Evolutionary conservation across 2,797 vertebrate genomes (phyloP).

Genomic region (Hypotaenidia philippensis): DNA sequence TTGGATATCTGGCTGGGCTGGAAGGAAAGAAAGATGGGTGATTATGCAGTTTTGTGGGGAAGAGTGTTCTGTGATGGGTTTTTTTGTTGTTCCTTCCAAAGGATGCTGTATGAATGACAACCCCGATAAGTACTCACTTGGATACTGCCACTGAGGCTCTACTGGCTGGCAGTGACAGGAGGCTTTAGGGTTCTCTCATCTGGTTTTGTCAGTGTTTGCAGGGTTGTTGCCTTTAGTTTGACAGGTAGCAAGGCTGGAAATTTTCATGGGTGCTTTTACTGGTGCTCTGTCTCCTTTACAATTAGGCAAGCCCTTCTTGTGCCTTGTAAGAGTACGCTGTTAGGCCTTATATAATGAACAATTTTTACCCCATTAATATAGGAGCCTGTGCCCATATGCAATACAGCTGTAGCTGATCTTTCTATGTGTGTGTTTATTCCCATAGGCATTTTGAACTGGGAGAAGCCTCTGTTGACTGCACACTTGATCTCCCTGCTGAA

Average conservation of each 20-base stretch:
- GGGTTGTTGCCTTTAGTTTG: neutral
- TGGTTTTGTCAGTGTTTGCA: neutral
- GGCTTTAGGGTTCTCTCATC: neutral
- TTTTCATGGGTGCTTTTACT: neutral
- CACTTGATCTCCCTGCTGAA: slow-evolving; percentile 37
- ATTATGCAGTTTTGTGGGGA: neutral
- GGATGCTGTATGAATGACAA: neutral
- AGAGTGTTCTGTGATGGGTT: neutral
- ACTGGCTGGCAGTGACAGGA: neutral
- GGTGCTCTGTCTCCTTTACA: neutral
- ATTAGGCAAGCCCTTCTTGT: neutral
- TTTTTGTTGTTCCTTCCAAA: neutral
- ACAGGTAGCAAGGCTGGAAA: neutral
- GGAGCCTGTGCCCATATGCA: neutral
- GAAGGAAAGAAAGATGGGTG: neutral
- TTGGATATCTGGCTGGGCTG: neutral
- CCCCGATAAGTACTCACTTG: neutral
- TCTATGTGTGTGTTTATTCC: neutral
- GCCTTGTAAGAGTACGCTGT: neutral
- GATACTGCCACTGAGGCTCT: neutral
- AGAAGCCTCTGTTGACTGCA: slow-evolving; percentile 27
- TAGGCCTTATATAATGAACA: neutral
- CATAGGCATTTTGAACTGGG: neutral
- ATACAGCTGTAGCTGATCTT: neutral
- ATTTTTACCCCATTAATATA: neutral